Conservation (phyloP, 2,888 invertebrate genomes). For the Megalurothrips usitatus region DNA sequence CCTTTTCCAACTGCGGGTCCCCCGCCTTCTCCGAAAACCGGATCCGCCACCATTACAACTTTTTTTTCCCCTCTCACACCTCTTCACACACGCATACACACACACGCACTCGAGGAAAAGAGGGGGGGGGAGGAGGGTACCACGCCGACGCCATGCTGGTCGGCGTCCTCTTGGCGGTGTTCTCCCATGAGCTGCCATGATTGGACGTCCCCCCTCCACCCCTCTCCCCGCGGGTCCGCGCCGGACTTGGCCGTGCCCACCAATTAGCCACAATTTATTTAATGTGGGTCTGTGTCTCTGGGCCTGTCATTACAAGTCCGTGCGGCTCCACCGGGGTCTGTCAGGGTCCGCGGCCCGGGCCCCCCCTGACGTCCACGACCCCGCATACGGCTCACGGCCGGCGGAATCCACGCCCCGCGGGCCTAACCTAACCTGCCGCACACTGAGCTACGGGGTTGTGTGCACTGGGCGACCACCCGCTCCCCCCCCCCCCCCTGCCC, state of each 20-base stretch:
- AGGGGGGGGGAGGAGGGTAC: too few species aligned
- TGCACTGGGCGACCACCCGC: not conserved
- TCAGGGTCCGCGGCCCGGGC: not conserved
- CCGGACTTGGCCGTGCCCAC: not conserved
- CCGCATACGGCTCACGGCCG: too few species aligned
- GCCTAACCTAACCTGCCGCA: too few species aligned
- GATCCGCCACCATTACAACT: too few species aligned
- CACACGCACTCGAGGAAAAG: too few species aligned
- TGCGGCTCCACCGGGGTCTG: not conserved
- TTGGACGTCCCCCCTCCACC: not conserved
- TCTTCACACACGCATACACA: too few species aligned
- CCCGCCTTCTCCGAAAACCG: too few species aligned
- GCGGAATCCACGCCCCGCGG: too few species aligned
- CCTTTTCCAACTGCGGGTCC: too few species aligned
- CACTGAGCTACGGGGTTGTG: too few species aligned
- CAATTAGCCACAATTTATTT: slow-evolving; percentile 23
- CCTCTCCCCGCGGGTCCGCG: not conserved
- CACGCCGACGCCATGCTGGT: too few species aligned
- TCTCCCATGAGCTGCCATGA: not conserved
- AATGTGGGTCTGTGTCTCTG: slow-evolving; percentile 15
- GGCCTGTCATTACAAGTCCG: not conserved
- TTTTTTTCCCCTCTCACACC: too few species aligned
- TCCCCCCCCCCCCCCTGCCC: not conserved
- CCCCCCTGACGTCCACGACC: not conserved
- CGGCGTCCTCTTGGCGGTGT: not conserved